Evolutionary conservation across 2,113 vertebrate species (phyloP).

Genomic region (Archilochus colubris): DNA sequence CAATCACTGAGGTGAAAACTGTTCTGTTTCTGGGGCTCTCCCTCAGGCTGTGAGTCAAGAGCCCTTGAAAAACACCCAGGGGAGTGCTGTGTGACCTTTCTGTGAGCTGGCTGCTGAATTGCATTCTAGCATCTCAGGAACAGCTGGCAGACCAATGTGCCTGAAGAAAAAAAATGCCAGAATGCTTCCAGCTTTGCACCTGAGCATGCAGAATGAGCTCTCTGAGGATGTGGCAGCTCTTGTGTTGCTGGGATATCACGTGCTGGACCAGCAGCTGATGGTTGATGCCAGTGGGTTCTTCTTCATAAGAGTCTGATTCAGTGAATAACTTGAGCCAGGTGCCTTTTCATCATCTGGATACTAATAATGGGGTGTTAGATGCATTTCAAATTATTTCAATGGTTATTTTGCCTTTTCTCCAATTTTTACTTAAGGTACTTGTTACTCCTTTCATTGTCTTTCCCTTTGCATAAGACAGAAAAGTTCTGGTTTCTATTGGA

Average conservation of each 20-base stretch:
- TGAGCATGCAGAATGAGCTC: not conserved
- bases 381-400: not conserved
- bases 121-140: not conserved
- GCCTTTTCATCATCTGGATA: not conserved
- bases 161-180: not conserved
- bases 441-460: not conserved
- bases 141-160: not conserved
- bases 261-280: not conserved
- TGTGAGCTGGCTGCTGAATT: not conserved
- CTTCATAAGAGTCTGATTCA: not conserved
- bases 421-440: not conserved
- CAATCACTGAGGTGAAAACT: not conserved
- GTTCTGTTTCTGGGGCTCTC: not conserved
- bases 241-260: not conserved
- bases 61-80: not conserved
- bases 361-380: not conserved
- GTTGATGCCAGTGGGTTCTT: not conserved
- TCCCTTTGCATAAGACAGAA: not conserved
- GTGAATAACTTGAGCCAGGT: fast-evolving
- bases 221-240: not conserved
- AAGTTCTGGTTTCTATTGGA: slow-evolving; percentile 37
- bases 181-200: not conserved
- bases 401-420: not conserved
- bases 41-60: not conserved
- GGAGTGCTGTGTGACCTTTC: not conserved